These are phyloP conservation scores for Lipophrys pholis DNA, from an alignment of 2,113 vertebrate genomes.

Conservation along the genomic window DNA sequence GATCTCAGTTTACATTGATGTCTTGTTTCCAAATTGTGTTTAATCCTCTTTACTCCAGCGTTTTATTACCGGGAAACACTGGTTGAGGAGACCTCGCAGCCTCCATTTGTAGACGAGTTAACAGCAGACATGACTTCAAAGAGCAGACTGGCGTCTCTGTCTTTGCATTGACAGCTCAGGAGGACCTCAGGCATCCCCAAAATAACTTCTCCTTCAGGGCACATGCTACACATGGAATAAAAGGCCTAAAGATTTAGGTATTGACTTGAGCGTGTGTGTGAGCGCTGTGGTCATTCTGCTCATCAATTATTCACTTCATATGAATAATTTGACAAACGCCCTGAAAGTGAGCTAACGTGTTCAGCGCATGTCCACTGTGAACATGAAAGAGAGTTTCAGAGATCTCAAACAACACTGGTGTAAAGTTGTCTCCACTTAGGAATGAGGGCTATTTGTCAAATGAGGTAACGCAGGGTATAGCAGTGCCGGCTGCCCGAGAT, in stretches of 20 bases:
- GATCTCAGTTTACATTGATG: slow-evolving; percentile 23
- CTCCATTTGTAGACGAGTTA: slow-evolving; percentile 29
- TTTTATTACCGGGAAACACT: background rate
- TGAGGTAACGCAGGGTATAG: slow-evolving; percentile 68
- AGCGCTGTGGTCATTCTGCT: slow-evolving; percentile 50
- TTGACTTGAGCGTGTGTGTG: slow-evolving; percentile 50
- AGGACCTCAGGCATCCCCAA: slow-evolving; percentile 58
- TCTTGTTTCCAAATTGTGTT: slow-evolving; percentile 16
- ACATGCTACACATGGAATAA: slow-evolving; percentile 61
- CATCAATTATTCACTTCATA: slow-evolving; percentile 65
- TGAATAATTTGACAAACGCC: slow-evolving; percentile 65
- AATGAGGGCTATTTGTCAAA: slow-evolving; percentile 70
- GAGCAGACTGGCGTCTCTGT: slow-evolving; percentile 54
- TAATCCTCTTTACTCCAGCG: background rate
- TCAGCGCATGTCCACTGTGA: slow-evolving; percentile 33
- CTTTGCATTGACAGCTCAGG: slow-evolving; percentile 55
- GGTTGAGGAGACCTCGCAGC: slow-evolving; percentile 8
- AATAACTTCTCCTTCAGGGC: slow-evolving; percentile 71
- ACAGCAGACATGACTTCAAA: slow-evolving; percentile 67
- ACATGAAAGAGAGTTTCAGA: slow-evolving; percentile 62
- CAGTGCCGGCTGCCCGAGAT: slow-evolving; percentile 57
- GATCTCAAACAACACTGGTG: slow-evolving; percentile 47
- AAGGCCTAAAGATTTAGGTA: slow-evolving; percentile 49
- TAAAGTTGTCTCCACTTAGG: slow-evolving; percentile 67
- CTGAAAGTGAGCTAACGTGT: slow-evolving; percentile 65